Evolutionary conservation across 2,113 vertebrate species (phyloP), one percentile per base, ranked within the genome.

Genomic region (Nicator chloris): DNA sequence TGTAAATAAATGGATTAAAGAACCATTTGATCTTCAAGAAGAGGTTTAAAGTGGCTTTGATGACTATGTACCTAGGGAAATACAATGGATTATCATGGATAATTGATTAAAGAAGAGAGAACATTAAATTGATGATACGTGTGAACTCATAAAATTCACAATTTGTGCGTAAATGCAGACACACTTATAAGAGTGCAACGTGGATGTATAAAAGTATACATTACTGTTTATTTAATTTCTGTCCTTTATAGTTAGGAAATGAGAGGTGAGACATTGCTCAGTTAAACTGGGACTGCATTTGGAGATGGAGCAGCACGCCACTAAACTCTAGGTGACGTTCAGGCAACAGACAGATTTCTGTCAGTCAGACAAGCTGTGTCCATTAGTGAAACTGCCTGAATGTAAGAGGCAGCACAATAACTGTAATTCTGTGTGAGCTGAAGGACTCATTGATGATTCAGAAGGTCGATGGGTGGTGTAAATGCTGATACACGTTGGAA

Each of bases 1-100:
- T 97, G 93, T 97, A 96, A 96, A 95, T 97, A 97, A 97, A 95
- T 96, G 97, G 97, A 98, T 98, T 98, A 98, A 96, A 97, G 94
- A 96, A 84, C 40, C 92, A 97, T 97, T 98, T 98, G 97, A 98
- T 98, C 97, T 98, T 97, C 96, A 97, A 95, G 97, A 97, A 95
- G 96, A 96, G 90, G 88, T 97, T 98, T 98, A 97, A 81, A 91
- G 96, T 94, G 92, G 86, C 96, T 98, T 97, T 98, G 95, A 97
- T 97, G 97, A 97, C 93, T 97, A 84, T 96, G 82, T 96, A 97
- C 93, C 94, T 88, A 79, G 69, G 95, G 97, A 92, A 95, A 96
- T 95, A 95, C 88, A 96, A 90, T 94, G 94, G 97, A 97, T 98
- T 97, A 96, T 96, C 81, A 94, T 87, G 96, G 96, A 95, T 97